A percentile compares a stretch with the other conserved stretches of the same genome.
Conservation (phyloP, 2,797 vertebrate genomes). For the Poecilia picta region DNA sequence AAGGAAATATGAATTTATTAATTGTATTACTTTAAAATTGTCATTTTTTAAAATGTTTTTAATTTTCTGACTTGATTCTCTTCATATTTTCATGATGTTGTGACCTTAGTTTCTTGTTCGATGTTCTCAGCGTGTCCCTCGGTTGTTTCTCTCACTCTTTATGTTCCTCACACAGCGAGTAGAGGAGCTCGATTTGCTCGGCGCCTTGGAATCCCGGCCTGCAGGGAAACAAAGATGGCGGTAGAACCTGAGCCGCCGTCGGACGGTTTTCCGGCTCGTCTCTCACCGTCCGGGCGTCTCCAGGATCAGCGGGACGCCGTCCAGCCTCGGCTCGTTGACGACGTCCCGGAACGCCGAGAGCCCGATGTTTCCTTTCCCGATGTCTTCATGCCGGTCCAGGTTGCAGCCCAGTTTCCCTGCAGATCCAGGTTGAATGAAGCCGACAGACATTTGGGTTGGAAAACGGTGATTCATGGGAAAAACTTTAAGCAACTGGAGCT, state of each 20-base stretch:
- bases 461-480: too few relatives aligned
- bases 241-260: not conserved
- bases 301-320: slow-evolving; percentile 83
- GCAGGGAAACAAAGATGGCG: slow-evolving; percentile 16
- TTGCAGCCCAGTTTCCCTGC: slow-evolving; percentile 82
- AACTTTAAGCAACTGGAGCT: too few relatives aligned
- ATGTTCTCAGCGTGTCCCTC: too few relatives aligned
- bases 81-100: too few relatives aligned
- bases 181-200: slow-evolving; percentile 81
- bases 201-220: slow-evolving; percentile 80
- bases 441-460: too few relatives aligned
- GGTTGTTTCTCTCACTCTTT: not conserved
- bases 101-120: too few relatives aligned
- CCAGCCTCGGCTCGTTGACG: slow-evolving; percentile 82
- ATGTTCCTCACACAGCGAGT: slow-evolving; percentile 73
- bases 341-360: slow-evolving; percentile 81
- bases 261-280: not conserved
- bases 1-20: too few relatives aligned
- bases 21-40: too few relatives aligned
- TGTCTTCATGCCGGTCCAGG: slow-evolving; percentile 85
- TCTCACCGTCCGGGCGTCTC: slow-evolving; percentile 84
- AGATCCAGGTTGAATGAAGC: not conserved
- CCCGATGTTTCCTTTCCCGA: slow-evolving; percentile 82
- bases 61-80: too few relatives aligned
- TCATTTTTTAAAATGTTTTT: too few relatives aligned